Percentiles rank a stretch among this genome's conserved stretches.
Conservation (phyloP, 2,888 invertebrate species). For the Acrobasis consociella region DNA sequence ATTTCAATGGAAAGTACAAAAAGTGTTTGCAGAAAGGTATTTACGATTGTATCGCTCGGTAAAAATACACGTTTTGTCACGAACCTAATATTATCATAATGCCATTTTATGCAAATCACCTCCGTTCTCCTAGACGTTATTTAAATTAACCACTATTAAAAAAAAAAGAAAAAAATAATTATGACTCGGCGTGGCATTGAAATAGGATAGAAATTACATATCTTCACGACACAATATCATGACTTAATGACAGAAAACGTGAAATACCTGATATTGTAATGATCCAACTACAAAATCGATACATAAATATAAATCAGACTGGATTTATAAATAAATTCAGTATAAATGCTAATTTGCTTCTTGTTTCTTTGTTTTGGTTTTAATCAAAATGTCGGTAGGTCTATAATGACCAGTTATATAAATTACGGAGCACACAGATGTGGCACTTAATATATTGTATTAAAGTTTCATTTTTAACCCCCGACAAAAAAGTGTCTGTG, state of each 20-base stretch:
- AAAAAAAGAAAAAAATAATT: too few species aligned
- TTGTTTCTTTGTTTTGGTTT: slow-evolving; percentile 19
- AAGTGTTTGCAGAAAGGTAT: too few species aligned
- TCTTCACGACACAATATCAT: not conserved
- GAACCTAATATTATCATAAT: not conserved
- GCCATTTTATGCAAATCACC: not conserved
- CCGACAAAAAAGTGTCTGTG: too few species aligned
- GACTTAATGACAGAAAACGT: not conserved
- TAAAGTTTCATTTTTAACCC: not conserved
- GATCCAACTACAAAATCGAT: not conserved
- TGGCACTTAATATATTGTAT: not conserved
- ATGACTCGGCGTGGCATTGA: not conserved
- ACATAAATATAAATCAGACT: slow-evolving; percentile 10
- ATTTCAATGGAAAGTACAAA: too few species aligned
- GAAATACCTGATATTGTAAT: slow-evolving; percentile 10
- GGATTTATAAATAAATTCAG: slow-evolving; percentile 6
- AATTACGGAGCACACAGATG: not conserved
- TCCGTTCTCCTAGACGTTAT: too few species aligned
- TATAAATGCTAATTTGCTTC: slow-evolving; percentile 14
- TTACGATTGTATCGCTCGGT: not conserved
- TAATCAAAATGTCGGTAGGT: slow-evolving; percentile 23
- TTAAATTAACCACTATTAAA: not conserved
- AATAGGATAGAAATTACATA: slow-evolving; percentile 11
- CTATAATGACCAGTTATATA: slow-evolving; percentile 7
- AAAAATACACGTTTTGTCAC: not conserved